Base-by-base conservation (phyloP, 2,888 invertebrate species). In the Heteromurus nitidus region DNA sequence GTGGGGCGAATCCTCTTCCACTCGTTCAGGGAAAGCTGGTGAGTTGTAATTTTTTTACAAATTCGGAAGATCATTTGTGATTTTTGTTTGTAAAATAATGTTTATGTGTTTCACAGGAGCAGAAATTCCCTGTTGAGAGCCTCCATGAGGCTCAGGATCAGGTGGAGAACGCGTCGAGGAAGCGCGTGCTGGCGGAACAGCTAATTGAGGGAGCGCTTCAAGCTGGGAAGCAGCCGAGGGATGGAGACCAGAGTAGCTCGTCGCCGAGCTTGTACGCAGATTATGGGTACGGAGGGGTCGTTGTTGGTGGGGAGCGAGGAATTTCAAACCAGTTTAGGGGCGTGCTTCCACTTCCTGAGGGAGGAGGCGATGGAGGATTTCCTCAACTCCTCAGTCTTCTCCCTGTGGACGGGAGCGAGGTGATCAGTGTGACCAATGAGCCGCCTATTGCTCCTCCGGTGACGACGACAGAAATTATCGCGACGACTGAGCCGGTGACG, bases 261-360 rank as follows among this genome's bases (percentile, higher is more conserved):
- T 18, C 53, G 2, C 18, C 53, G n/a, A 53, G 3, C 13, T 2
- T 67, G 20, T 67, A 24, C 3, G 67, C 44, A 13, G 69, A 69
- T 11, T 69, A 69, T 22, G 69, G 69, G 9, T 69, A 69, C 16
- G 16, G 20, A 3, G 55, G 69, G 20, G 69, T 69, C 3, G 31
- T 69, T n/a, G 36, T 69, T 55, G 69, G 69, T 3, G 69, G 69
- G 30, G 30, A 30, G 42, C 26, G 20, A n/a, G n/a, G 18, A 36
- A 20, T 20, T 7, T 36, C 20, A 65, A 7, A 26, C 7, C 22
- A 16, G 36, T 31, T 2, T n/a, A n/a, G n/a, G n/a, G 20, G 24
- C 31, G 22, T 7, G 62, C 9, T 18, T 3, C 13, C 36, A 9
- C 36, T 36, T n/a, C 3, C 55, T 7, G 13, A 55, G 2, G 26